phyloP scores from a whole-genome alignment of 2,113 vertebrate genomes.

The Archocentrus centrarchus region DNA sequence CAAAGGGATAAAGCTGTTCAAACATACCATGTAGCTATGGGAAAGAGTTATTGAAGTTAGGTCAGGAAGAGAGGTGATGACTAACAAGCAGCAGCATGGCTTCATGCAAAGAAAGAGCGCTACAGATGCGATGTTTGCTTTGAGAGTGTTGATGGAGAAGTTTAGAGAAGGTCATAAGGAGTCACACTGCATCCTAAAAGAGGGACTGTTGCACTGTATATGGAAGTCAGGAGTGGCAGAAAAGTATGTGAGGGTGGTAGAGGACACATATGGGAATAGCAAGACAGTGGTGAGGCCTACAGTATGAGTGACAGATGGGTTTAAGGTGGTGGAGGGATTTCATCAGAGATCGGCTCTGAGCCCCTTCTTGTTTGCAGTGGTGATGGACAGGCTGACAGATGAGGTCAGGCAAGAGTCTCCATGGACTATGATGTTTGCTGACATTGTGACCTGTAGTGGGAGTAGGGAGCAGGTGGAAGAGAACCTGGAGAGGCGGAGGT shows the following conservation, averaged over 20 bases:
- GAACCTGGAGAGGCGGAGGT: background rate
- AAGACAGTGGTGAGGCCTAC: background rate
- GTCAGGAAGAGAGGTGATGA: background rate
- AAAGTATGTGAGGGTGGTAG: background rate
- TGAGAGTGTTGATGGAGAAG: background rate
- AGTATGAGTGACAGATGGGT: background rate
- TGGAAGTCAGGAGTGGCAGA: background rate
- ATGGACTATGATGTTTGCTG: too few species aligned
- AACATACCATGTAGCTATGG: background rate
- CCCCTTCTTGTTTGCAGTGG: background rate
- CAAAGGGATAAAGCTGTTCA: background rate
- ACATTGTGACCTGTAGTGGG: too few species aligned
- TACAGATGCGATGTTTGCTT: background rate
- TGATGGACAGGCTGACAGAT: background rate
- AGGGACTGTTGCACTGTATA: background rate
- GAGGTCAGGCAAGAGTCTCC: background rate
- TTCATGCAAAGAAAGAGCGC: background rate
- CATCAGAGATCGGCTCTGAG: background rate
- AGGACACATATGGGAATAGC: background rate
- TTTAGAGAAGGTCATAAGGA: background rate
- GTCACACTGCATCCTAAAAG: too few species aligned
- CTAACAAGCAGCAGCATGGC: fast-evolving
- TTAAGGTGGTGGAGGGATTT: background rate
- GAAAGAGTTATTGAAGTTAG: background rate
- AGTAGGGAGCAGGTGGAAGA: background rate